Percentiles rank a stretch among this genome's conserved stretches.
phyloP scores from a whole-genome alignment of 2,888 invertebrate species.

The Orchesella flavescens region DNA sequence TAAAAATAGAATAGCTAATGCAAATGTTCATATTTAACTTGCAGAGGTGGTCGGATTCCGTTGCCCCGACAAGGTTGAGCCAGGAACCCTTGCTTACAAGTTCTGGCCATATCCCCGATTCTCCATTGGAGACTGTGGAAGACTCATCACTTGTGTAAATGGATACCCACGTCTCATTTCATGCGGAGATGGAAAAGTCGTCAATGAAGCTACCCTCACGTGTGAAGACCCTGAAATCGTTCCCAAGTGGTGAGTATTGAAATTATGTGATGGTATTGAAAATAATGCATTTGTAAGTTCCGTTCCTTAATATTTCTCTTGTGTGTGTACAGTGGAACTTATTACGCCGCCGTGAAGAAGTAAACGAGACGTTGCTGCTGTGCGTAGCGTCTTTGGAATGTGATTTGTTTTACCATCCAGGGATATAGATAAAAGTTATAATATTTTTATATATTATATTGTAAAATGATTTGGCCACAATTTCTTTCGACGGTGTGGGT shows the following conservation, averaged over 20 bases:
- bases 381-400: background rate
- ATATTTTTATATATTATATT: conserved; percentile 39
- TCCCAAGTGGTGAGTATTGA: conserved; percentile 71
- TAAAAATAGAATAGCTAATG: too few species aligned
- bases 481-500: background rate
- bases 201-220: conserved; percentile 87
- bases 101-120: conserved; percentile 96
- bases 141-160: conserved; percentile 92
- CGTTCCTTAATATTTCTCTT: conserved; percentile 19
- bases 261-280: background rate
- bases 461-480: conserved; percentile 6
- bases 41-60: conserved; percentile 92
- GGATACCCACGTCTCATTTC: conserved; percentile 89
- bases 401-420: conserved; percentile 13
- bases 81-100: conserved; percentile 86
- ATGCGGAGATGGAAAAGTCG: conserved; percentile 90
- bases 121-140: conserved; percentile 89
- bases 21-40: background rate
- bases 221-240: conserved; percentile 83
- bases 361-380: conserved; percentile 17
- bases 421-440: conserved; percentile 13
- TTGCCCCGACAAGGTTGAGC: conserved; percentile 89
- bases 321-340: conserved; percentile 57
- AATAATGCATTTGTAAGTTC: background rate
- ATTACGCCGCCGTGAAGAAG: conserved; percentile 63